Evolutionary conservation across 1,140 invertebrate genomes (phyloP).

Genomic region (Hylyphantes graminicola): DNA sequence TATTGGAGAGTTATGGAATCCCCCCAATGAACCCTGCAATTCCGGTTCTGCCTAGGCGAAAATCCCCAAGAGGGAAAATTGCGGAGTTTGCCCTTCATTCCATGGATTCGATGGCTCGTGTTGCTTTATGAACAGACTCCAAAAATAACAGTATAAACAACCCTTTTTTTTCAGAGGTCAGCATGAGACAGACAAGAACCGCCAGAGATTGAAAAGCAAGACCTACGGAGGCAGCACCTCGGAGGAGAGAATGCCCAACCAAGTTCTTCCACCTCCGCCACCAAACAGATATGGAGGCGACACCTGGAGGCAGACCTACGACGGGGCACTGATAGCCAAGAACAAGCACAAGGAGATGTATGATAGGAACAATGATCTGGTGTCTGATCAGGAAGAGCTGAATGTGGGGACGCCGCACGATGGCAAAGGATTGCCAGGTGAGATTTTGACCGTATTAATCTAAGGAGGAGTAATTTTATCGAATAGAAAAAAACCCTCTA

Average conservation of each 20-base stretch:
- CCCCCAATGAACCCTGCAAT: too few relatives aligned
- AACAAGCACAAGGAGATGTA: slow-evolving; percentile 41
- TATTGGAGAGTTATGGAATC: too few relatives aligned
- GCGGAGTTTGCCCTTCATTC: too few relatives aligned
- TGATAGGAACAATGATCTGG: slow-evolving; percentile 31
- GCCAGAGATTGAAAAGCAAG: slow-evolving; percentile 26
- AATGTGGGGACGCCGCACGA: slow-evolving; percentile 54
- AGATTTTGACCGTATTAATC: too few relatives aligned
- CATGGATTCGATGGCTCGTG: too few relatives aligned
- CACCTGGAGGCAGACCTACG: slow-evolving; percentile 46
- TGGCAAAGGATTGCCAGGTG: slow-evolving; percentile 48
- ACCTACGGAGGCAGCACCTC: slow-evolving; percentile 6
- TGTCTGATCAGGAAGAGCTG: slow-evolving; percentile 56
- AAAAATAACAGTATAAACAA: too few relatives aligned
- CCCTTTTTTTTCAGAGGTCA: neutral
- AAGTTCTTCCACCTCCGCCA: slow-evolving; percentile 11
- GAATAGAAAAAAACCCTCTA: too few relatives aligned
- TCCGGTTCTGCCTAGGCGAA: too few relatives aligned
- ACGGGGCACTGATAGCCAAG: slow-evolving; percentile 30
- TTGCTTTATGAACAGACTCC: too few relatives aligned
- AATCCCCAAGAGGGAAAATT: too few relatives aligned
- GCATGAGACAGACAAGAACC: neutral
- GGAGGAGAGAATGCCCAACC: slow-evolving; percentile 40
- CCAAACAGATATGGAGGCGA: slow-evolving; percentile 19
- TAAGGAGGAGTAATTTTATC: too few relatives aligned